Conservation (phyloP, 2,797 vertebrate species). For the Hippocampus kuda region DNA sequence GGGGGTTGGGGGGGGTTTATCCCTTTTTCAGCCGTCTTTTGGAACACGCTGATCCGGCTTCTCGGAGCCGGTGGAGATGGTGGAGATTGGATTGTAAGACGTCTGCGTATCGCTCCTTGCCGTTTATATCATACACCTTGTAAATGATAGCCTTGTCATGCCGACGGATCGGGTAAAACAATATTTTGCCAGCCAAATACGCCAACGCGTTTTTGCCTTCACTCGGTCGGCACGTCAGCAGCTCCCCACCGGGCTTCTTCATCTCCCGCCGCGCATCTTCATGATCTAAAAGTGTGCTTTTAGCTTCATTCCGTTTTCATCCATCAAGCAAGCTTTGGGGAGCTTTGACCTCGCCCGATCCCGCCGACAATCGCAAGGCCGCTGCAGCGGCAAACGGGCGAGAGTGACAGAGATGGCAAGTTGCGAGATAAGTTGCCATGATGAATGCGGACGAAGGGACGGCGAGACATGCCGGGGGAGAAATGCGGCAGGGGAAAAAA, state of each 20-base stretch:
- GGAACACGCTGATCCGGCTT: conserved; percentile 44
- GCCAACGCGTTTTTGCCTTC: conserved; percentile 62
- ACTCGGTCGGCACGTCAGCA: conserved; percentile 54
- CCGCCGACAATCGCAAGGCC: conserved; percentile 39
- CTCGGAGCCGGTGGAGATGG: conserved; percentile 30
- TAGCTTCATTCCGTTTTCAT: conserved; percentile 70
- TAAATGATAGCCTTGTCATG: conserved; percentile 27
- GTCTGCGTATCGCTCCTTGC: conserved; percentile 1
- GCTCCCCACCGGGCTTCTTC: conserved; percentile 43
- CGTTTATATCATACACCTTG: conserved; percentile 10
- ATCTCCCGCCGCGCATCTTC: conserved; percentile 61
- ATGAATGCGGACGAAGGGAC: conserved; percentile 45
- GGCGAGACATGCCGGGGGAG: conserved; percentile 5
- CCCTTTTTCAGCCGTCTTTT: conserved; percentile 54
- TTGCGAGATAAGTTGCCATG: conserved; percentile 45
- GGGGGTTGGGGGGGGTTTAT: conserved; percentile 46
- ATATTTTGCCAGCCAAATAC: conserved; percentile 48
- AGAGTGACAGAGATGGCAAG: conserved; percentile 31
- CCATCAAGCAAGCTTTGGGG: conserved; percentile 55
- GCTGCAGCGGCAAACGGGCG: conserved; percentile 1
- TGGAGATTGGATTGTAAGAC: conserved; percentile 38
- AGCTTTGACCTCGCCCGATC: conserved; percentile 63
- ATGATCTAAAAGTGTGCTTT: conserved; percentile 68
- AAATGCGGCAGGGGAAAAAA: neutral
- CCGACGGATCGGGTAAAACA: neutral